These are phyloP conservation scores for Caenorhabditis sinica DNA, from an alignment of 2,888 invertebrate genomes.

Conservation along the genomic window DNA sequence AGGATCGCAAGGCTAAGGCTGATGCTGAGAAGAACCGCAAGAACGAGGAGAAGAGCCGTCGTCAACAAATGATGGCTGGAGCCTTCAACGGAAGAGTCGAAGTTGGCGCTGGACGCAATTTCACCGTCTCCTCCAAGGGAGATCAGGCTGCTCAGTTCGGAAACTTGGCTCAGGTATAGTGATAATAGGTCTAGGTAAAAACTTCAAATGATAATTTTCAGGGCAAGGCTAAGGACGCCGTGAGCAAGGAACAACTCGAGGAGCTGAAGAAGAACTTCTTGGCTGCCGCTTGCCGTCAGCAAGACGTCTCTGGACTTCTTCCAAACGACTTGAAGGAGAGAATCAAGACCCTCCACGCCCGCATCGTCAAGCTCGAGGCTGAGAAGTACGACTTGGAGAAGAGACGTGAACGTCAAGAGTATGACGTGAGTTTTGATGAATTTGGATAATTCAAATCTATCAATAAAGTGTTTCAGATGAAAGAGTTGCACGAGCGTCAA, in stretches of 20 bases:
- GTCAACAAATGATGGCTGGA: slow-evolving; percentile 84
- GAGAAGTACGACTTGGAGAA: slow-evolving; percentile 84
- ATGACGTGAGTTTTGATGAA: slow-evolving; percentile 76
- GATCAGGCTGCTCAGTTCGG: slow-evolving; percentile 77
- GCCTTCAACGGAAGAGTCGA: slow-evolving; percentile 78
- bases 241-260: slow-evolving; percentile 78
- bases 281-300: slow-evolving; percentile 79
- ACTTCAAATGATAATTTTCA: no score
- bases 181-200: no score
- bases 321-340: slow-evolving; percentile 83
- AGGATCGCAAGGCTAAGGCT: slow-evolving; percentile 74
- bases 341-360: slow-evolving; percentile 82
- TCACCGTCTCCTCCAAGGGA: slow-evolving; percentile 77
- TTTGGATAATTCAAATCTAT: neutral
- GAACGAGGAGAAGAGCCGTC: slow-evolving; percentile 84
- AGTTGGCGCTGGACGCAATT: slow-evolving; percentile 78
- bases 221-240: slow-evolving; percentile 60
- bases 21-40: slow-evolving; percentile 83
- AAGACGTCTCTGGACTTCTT: slow-evolving; percentile 81
- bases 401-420: slow-evolving; percentile 83
- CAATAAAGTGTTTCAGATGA: slow-evolving; percentile 73
- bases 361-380: slow-evolving; percentile 83
- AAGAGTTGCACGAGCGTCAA: slow-evolving; percentile 83
- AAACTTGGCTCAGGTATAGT: slow-evolving; percentile 75
- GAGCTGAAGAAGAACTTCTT: slow-evolving; percentile 82